Evolutionary conservation across 2,113 vertebrate species (phyloP).

Genomic region (Crotalus horridus): DNA sequence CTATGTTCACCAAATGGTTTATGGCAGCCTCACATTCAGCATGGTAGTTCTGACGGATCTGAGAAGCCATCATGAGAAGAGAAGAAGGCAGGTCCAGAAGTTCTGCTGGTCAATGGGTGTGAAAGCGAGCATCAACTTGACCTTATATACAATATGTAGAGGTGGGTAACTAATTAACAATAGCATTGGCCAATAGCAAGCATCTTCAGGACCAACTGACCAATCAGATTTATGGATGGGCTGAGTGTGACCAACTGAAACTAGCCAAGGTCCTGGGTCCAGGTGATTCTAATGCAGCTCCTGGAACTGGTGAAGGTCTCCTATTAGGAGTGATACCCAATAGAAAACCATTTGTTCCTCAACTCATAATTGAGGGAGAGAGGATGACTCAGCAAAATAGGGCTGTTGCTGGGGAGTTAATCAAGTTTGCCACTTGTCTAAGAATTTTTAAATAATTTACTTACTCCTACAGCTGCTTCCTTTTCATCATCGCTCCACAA

Average conservation of each 20-base stretch:
- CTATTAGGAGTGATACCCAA: neutral
- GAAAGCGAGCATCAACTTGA: fast-evolving
- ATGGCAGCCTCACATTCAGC: constrained; percentile 41
- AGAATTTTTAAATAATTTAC: neutral
- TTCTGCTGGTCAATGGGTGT: too few species aligned
- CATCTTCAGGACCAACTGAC: neutral
- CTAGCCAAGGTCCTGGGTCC: neutral
- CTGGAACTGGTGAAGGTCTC: neutral
- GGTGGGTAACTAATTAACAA: neutral
- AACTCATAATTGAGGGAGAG: neutral
- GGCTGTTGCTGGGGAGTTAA: neutral
- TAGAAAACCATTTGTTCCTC: neutral
- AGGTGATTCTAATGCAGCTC: neutral
- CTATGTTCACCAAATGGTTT: constrained; percentile 40
- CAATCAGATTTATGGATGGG: neutral
- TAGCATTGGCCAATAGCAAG: neutral
- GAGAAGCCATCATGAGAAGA: constrained; percentile 22
- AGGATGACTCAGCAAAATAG: neutral
- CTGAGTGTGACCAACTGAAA: neutral
- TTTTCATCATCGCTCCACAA: neutral
- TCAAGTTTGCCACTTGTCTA: neutral
- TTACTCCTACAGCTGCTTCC: too few species aligned
- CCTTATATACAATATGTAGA: neutral
- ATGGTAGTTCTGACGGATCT: constrained; percentile 43
- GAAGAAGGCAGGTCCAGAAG: fast-evolving